A percentile compares a stretch with the other conserved stretches of the same genome.
These are phyloP conservation scores for Cosmia pyralina DNA, from an alignment of 2,888 invertebrate species.

Conservation along the genomic window DNA sequence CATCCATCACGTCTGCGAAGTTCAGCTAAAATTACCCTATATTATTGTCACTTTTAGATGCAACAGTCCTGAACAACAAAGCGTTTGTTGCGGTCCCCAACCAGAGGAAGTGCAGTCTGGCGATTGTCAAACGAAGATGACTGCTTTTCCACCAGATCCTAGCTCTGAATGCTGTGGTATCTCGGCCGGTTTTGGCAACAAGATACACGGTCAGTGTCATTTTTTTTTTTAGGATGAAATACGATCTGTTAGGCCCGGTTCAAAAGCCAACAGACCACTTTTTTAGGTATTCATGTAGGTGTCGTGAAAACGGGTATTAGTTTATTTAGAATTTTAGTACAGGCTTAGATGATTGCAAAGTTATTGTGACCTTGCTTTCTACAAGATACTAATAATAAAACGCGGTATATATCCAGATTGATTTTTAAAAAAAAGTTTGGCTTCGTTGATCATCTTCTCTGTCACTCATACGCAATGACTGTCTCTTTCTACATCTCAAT, in stretches of 20 bases:
- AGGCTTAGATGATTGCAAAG: background rate
- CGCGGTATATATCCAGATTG: background rate
- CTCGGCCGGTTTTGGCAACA: constrained; percentile 67
- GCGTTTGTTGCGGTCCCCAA: constrained; percentile 76
- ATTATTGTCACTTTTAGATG: constrained; percentile 68
- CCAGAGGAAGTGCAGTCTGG: background rate
- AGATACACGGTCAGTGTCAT: constrained; percentile 57
- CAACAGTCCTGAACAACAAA: constrained; percentile 45
- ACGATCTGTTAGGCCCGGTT: background rate
- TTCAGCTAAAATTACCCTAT: background rate
- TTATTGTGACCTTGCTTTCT: background rate
- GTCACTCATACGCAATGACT: background rate
- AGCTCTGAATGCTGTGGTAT: constrained; percentile 74
- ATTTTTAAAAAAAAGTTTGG: background rate
- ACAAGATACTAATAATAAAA: background rate
- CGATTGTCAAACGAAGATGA: constrained; percentile 36
- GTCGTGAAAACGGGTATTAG: background rate
- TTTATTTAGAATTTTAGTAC: background rate
- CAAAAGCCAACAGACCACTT: background rate
- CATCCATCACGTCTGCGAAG: background rate
- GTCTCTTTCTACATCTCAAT: background rate
- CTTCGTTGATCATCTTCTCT: background rate
- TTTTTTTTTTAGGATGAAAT: background rate
- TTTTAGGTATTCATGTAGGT: background rate
- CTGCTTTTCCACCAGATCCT: constrained; percentile 71